phyloP scores from a whole-genome alignment of 2,888 invertebrate genomes.

The Ditylenchus weischeri region DNA sequence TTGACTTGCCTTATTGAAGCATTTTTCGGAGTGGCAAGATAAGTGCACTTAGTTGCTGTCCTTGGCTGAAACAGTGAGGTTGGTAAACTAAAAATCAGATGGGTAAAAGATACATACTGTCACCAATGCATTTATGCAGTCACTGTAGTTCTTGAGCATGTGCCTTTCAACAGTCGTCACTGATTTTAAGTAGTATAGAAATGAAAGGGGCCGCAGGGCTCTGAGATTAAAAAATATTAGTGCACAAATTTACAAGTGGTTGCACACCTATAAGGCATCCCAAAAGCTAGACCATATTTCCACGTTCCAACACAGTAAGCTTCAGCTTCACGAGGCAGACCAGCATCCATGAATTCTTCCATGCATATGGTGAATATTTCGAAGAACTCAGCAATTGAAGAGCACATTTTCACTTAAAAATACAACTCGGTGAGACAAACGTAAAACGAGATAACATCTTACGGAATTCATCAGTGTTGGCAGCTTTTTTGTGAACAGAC shows the following conservation, averaged over 20 bases:
- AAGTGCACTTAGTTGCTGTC: conserved; percentile 15
- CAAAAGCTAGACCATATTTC: conserved; percentile 20
- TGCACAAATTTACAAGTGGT: not conserved
- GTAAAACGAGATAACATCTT: not conserved
- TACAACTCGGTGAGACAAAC: not conserved
- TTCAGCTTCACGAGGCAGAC: conserved; percentile 20
- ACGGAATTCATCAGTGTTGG: conserved; percentile 20
- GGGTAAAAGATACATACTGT: no score
- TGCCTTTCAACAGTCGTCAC: conserved; percentile 17
- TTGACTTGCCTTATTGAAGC: not conserved
- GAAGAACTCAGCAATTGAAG: conserved; percentile 19
- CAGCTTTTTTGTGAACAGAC: conserved; percentile 2
- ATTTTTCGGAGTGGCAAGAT: conserved; percentile 17
- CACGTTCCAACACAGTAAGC: conserved; percentile 13
- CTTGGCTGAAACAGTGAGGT: conserved; percentile 8
- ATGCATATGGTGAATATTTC: conserved; percentile 12
- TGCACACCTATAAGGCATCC: conserved; percentile 15
- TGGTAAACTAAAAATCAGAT: not conserved
- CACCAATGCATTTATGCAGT: conserved; percentile 21
- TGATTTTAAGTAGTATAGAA: conserved; percentile 22
- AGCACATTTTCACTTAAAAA: conserved; percentile 17
- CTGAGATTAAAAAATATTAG: conserved; percentile 9
- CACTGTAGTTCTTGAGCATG: conserved; percentile 13
- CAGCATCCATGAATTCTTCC: conserved; percentile 20
- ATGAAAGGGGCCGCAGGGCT: conserved; percentile 16